phyloP scores from a whole-genome alignment of 2,113 vertebrate genomes.

The Tragulus kanchil region DNA sequence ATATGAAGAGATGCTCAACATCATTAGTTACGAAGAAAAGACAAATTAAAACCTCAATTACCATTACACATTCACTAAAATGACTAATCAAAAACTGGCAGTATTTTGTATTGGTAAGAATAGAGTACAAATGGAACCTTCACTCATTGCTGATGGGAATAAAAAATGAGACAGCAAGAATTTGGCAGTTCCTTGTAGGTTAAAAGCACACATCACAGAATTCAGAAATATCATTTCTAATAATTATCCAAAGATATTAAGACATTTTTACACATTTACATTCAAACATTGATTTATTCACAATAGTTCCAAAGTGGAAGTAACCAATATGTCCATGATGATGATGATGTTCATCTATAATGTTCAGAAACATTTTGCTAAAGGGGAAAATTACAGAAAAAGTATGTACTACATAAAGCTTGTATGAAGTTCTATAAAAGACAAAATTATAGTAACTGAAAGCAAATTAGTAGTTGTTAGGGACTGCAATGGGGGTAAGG shows the following conservation, averaged over 20 bases:
- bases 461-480: neutral
- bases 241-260: slow-evolving; percentile 40
- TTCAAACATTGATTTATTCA: slow-evolving; percentile 10
- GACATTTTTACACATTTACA: neutral
- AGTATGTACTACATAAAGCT: neutral
- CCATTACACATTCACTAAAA: neutral
- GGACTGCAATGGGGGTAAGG: neutral
- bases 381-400: neutral
- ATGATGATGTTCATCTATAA: neutral
- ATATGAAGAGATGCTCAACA: neutral
- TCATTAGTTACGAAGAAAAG: neutral
- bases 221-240: neutral
- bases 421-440: neutral
- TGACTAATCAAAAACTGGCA: neutral
- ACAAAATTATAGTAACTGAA: neutral
- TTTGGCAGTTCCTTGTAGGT: neutral
- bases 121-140: neutral
- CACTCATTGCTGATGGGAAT: neutral
- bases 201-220: neutral
- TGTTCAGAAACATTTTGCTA: neutral
- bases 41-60: neutral
- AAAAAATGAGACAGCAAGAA: neutral
- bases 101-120: neutral
- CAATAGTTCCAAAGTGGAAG: neutral
- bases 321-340: neutral